Evolutionary conservation across 2,113 vertebrate genomes (phyloP).

Genomic region (Formicarius rufipectus): DNA sequence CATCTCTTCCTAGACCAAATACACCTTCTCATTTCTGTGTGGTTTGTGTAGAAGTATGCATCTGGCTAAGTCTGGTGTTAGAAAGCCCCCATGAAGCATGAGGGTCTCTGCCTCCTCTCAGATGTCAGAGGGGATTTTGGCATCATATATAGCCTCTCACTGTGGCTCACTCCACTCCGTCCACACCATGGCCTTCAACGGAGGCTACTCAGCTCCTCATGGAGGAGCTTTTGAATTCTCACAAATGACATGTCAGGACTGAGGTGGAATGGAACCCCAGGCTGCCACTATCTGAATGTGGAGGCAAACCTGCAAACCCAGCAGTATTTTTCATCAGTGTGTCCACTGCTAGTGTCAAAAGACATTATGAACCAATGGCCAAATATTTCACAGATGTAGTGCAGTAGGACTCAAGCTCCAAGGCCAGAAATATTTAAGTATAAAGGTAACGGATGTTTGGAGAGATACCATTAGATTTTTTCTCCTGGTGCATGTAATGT

Average conservation of each 20-base stretch:
- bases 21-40: not conserved
- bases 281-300: not conserved
- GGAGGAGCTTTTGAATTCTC: not conserved
- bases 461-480: not conserved
- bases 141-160: accelerated
- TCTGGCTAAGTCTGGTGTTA: not conserved
- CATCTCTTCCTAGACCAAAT: not conserved
- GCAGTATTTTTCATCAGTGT: not conserved
- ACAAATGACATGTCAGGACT: accelerated
- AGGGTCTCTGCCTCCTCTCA: not conserved
- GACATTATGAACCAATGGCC: accelerated
- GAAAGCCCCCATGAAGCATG: not conserved
- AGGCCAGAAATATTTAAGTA: not conserved
- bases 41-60: not conserved
- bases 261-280: not conserved
- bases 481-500: not conserved
- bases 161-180: not conserved
- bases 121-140: not conserved
- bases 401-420: not conserved
- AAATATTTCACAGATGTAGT: not conserved
- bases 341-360: not conserved
- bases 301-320: not conserved
- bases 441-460: not conserved
- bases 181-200: accelerated
- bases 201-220: not conserved